Conservation (phyloP, 1,140 invertebrate species). For the Pararge aegeria region DNA sequence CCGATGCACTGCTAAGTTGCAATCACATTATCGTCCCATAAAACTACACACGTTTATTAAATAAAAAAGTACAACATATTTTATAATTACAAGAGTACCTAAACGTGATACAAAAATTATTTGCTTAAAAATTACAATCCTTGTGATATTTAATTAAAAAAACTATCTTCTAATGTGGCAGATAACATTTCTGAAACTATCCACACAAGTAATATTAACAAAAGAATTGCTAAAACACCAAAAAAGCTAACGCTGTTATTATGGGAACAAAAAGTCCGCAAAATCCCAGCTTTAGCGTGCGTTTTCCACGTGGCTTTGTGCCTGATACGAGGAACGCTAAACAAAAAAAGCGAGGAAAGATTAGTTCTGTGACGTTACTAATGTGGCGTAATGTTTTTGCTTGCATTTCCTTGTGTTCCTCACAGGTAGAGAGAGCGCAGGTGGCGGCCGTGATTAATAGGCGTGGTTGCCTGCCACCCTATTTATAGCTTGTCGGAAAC, state of each 20-base stretch:
- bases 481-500: conserved; percentile 59
- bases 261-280: conserved; percentile 21
- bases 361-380: conserved; percentile 17
- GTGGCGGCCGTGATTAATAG: conserved; percentile 60
- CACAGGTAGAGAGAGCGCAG: conserved; percentile 29
- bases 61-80: too few relatives aligned
- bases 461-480: conserved; percentile 41
- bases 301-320: conserved; percentile 29
- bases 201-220: not conserved
- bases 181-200: not conserved
- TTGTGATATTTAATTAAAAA: too few relatives aligned
- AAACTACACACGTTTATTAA: too few relatives aligned
- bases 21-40: too few relatives aligned
- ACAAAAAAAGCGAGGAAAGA: conserved; percentile 13
- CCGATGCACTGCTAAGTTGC: too few relatives aligned
- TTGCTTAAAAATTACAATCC: too few relatives aligned
- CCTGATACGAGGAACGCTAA: conserved; percentile 25
- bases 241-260: conserved; percentile 9
- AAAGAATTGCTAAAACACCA: conserved; percentile 13
- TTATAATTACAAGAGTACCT: too few relatives aligned
- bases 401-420: conserved; percentile 38
- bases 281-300: conserved; percentile 29
- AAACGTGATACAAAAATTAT: too few relatives aligned
- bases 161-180: not conserved
- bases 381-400: conserved; percentile 45